Conservation (phyloP, 2,113 vertebrate genomes). For the Corythornis cristatus region DNA sequence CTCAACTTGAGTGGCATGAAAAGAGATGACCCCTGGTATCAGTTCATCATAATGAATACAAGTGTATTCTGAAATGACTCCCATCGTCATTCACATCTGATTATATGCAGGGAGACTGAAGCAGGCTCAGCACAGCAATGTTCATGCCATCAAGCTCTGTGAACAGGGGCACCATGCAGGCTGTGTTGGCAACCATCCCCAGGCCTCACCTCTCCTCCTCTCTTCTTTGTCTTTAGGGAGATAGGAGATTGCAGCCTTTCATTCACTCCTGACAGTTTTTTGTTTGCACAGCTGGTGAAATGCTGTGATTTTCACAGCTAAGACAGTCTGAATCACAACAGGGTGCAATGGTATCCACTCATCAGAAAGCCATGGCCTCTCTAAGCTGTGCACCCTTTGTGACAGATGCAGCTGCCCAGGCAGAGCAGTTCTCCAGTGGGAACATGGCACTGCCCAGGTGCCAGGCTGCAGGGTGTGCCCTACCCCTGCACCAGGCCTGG, state of each 20-base stretch:
- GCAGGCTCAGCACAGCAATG: not conserved
- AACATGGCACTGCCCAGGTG: not conserved
- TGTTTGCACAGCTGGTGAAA: not conserved
- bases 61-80: not conserved
- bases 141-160: not conserved
- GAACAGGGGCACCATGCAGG: not conserved
- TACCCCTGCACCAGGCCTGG: not conserved
- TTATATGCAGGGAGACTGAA: not conserved
- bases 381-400: not conserved
- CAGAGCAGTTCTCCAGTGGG: not conserved
- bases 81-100: not conserved
- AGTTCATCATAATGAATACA: constrained; percentile 1
- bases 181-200: not conserved
- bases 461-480: not conserved
- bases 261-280: not conserved
- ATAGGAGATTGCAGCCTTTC: not conserved
- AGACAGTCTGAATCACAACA: not conserved
- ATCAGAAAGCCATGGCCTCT: not conserved
- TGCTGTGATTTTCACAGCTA: not conserved
- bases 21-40: constrained; percentile 1
- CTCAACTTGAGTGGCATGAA: not conserved
- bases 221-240: not conserved
- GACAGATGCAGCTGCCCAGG: not conserved
- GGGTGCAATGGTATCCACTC: not conserved
- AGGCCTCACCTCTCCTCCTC: not conserved